Base-by-base conservation (phyloP, 2,888 invertebrate species). In the Micropterix aruncella region DNA sequence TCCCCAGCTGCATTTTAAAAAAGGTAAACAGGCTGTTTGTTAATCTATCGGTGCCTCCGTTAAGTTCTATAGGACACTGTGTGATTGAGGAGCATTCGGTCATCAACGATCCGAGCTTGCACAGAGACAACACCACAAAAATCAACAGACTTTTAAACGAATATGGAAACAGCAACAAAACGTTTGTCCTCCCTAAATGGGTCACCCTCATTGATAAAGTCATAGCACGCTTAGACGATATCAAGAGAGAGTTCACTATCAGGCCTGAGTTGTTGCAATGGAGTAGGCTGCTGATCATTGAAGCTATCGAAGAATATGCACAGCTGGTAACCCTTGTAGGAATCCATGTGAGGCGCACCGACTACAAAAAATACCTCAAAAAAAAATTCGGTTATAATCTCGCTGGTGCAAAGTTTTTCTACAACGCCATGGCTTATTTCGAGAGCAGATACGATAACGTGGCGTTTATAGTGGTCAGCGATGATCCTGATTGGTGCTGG, bases 281-380 rank as follows among this genome's bases (percentile, higher is more conserved):
- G 49, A 71, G 72, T 41, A 63, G 66, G 48, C 62, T 57, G 47
- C 59, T 66, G 44, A 53, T 74, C 18, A 57, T 55, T 41, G 56
- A 58, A 40, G 54, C 55, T 19, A 27, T 12, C 27, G 27, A 27
- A 12, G 7, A 27, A 7, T 27, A 27, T 12, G 7, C 5, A 5
- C 5, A 12, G 12, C 27, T 12, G 7, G 27, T 62, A 7, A 27
- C 27, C 27, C 74, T 65, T 50, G 63, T 75, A 14, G 72, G 74
- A 43, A 61, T 75, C 37, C 75, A 75, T 48, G 67, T 74, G 2
- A 57, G 75, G 43, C 59, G 74, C 46, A 74, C 74, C 2, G 75
- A 75, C 55, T 75, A 74, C 53, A 60, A 69, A 19, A 63, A 64
- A 43, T 74, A 73, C 52, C 56, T 75, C n/a, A 60, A 66, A 46